Percentiles rank a stretch among this genome's conserved stretches.
These are phyloP conservation scores for Champsocephalus gunnari DNA, from an alignment of 2,797 vertebrate genomes.

Conservation along the genomic window DNA sequence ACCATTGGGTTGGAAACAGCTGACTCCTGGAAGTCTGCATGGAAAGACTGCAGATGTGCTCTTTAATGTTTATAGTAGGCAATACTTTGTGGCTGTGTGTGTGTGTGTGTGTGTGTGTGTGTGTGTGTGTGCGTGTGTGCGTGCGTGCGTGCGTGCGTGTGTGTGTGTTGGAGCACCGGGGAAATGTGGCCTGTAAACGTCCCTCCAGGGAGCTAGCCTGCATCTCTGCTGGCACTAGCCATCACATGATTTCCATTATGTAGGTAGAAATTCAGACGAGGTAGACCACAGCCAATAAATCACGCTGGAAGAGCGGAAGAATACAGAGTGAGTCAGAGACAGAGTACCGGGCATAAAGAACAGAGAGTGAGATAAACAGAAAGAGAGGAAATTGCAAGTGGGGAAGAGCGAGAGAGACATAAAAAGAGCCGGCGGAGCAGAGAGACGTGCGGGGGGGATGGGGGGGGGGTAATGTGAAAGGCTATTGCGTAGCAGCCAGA, in stretches of 20 bases:
- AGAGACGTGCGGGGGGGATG: background rate
- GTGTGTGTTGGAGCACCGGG: background rate
- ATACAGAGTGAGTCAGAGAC: conserved; percentile 33
- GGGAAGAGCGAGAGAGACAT: conserved; percentile 5
- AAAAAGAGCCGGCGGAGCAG: conserved; percentile 9
- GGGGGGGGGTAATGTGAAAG: conserved; percentile 46
- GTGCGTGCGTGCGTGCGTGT: background rate
- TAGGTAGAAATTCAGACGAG: conserved; percentile 60
- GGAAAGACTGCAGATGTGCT: conserved; percentile 26
- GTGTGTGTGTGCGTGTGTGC: conserved; percentile 9
- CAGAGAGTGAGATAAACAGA: conserved; percentile 47
- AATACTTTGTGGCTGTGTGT: conserved; percentile 18
- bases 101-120: conserved; percentile 24
- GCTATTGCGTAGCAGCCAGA: conserved; percentile 60
- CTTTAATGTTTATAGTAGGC: conserved; percentile 9
- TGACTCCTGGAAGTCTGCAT: conserved; percentile 23
- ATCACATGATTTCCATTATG: conserved; percentile 75
- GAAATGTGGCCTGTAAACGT: conserved; percentile 36
- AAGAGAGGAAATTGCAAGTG: conserved; percentile 38
- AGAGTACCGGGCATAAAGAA: conserved; percentile 28
- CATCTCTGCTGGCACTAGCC: conserved; percentile 58
- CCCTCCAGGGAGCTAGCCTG: conserved; percentile 54
- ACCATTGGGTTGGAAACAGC: conserved; percentile 25
- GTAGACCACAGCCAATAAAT: conserved; percentile 74
- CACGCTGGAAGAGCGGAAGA: conserved; percentile 57